Conservation (phyloP, 2,113 vertebrate genomes). For the Pollimyrus isidori region DNA sequence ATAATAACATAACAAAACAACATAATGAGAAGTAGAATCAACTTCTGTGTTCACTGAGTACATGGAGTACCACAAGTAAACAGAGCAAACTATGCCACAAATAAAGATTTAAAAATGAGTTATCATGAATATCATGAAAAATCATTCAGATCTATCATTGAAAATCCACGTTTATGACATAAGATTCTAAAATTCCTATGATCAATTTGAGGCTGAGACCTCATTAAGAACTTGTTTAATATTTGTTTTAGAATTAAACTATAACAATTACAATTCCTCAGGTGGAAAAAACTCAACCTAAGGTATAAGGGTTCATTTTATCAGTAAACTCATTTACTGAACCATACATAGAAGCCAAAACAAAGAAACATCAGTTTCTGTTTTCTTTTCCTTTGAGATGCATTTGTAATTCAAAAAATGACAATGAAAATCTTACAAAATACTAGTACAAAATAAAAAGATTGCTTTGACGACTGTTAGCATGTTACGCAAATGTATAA, state of each 20-base stretch:
- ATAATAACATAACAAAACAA: not conserved
- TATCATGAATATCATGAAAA: not conserved
- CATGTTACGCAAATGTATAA: not conserved
- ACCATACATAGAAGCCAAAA: not conserved
- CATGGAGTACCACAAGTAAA: not conserved
- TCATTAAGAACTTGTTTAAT: not conserved
- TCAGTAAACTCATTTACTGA: not conserved
- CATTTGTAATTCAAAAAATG: not conserved
- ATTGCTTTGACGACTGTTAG: not conserved
- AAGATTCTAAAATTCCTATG: not conserved
- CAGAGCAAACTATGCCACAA: not conserved
- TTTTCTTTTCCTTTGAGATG: not conserved
- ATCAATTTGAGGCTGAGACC: not conserved
- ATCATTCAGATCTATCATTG: not conserved
- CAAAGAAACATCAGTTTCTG: not conserved
- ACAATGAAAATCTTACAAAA: not conserved
- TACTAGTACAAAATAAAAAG: not conserved
- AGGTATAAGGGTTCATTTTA: not conserved
- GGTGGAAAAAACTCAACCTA: not conserved
- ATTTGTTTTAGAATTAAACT: not conserved
- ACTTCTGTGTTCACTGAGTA: not conserved
- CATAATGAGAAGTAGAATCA: not conserved
- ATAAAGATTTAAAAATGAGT: not conserved
- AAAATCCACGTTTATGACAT: not conserved
- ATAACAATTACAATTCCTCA: too few species aligned